These are phyloP conservation scores for Drosophila burlai DNA, from an alignment of 1,140 invertebrate genomes.

Conservation along the genomic window DNA sequence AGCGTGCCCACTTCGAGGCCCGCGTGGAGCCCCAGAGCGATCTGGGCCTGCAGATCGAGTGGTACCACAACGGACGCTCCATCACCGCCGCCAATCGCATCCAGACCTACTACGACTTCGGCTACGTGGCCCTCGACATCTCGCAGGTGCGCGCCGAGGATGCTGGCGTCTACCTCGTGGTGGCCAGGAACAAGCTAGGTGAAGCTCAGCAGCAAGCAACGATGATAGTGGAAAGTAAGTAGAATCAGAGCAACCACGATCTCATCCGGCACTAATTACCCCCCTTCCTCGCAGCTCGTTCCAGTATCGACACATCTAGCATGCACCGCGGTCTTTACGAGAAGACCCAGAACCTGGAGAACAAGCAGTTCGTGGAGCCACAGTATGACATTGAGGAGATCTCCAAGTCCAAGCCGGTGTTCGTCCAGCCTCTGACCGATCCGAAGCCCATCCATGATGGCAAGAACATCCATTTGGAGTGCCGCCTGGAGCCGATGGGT, in stretches of 20 bases:
- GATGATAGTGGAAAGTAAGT: constrained; percentile 95
- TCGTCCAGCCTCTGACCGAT: constrained; percentile 93
- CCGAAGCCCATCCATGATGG: constrained; percentile 94
- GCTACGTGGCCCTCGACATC: constrained; percentile 97
- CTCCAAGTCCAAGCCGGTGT: constrained; percentile 96
- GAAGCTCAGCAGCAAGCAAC: constrained; percentile 92
- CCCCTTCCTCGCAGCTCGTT: constrained; percentile 87
- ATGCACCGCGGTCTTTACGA: constrained; percentile 94
- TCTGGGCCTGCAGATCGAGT: constrained; percentile 94
- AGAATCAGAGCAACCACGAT: not conserved
- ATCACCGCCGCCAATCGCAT: constrained; percentile 94
- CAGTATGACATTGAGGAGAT: constrained; percentile 96
- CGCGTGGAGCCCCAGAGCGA: constrained; percentile 97
- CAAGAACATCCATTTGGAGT: constrained; percentile 96
- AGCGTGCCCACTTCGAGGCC: constrained; percentile 98
- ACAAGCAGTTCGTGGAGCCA: constrained; percentile 93
- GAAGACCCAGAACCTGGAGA: constrained; percentile 95
- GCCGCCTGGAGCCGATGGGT: constrained; percentile 95
- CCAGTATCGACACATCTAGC: constrained; percentile 94
- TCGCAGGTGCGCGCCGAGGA: constrained; percentile 94
- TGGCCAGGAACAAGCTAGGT: constrained; percentile 94
- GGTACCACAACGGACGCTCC: constrained; percentile 95
- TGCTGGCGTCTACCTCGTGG: constrained; percentile 94
- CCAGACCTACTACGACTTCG: constrained; percentile 97
- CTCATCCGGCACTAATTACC: not conserved